Evolutionary conservation across 2,888 invertebrate species (phyloP), one percentile per base, ranked within the genome.

Genomic region (Drosophila niveifrons): DNA sequence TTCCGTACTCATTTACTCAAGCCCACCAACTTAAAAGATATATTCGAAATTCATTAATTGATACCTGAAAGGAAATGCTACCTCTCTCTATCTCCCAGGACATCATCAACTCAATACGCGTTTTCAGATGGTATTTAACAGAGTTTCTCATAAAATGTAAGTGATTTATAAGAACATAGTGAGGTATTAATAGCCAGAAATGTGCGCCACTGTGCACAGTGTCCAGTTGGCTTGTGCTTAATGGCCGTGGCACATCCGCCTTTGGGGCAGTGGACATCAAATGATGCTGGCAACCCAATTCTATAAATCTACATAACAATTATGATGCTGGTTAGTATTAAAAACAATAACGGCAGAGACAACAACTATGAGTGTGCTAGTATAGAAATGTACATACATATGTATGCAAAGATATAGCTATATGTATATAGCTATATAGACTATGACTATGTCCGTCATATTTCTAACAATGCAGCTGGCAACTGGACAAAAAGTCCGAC

Each of bases 301-400:
- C 75, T 79, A 78, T 81, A 80, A 86, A 86, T 87, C 82, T 83
- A 70, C 87, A 87, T 83, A 87, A 87, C 84, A 84, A 87, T 83
- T 87, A 87, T 82, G 80, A 75, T 80, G 73, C 78, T 83, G 75
- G 78, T 86, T 75, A 72, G 71, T 72, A 81, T 81, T 86, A 78
- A 84, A 81, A 83, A 83, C 87, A 79, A 83, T 78, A 81, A 78
- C 64, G 17, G 55, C 51, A 50, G 43, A 15, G 43, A 43, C 56
- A 29, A 52, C 62, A 59, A 48, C 56, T 9, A 34, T 47, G 34
- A 64, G 8, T 13, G 15, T 15, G 15, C 15, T 10, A 23, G 13
- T 31, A 55, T 48, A 7, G 55, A 43, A 46, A 39, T 29, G n/a
- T 58, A 15, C 31, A n/a, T n/a, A n/a, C n/a, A n/a, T n/a, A 23